These are phyloP conservation scores for Cromileptes altivelis DNA, from an alignment of 2,113 vertebrate genomes.

Conservation along the genomic window DNA sequence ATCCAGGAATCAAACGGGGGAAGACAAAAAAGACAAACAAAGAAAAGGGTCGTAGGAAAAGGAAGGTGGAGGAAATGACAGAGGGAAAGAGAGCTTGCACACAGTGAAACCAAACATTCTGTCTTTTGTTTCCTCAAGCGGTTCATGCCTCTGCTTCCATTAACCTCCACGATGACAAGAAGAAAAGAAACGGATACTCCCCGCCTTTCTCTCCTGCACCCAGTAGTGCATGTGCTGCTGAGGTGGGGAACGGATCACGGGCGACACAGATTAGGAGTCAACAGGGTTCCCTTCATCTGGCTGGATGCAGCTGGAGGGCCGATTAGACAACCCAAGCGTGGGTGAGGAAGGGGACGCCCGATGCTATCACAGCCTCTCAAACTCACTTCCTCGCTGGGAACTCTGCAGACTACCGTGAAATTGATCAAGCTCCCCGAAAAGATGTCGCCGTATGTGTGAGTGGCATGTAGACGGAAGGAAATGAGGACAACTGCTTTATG, in stretches of 20 bases:
- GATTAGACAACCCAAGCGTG: constrained; percentile 71
- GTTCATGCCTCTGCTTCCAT: constrained; percentile 72
- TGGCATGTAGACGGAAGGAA: constrained; percentile 51
- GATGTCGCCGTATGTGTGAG: constrained; percentile 49
- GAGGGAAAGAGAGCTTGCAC: constrained; percentile 45
- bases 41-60: constrained; percentile 4
- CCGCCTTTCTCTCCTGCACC: constrained; percentile 40
- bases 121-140: constrained; percentile 73
- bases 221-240: constrained; percentile 51
- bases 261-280: constrained; percentile 78
- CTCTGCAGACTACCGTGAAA: constrained; percentile 74
- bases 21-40: constrained; percentile 20
- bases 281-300: constrained; percentile 74
- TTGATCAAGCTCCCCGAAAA: constrained; percentile 70
- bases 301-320: constrained; percentile 73
- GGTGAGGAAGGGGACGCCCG: constrained; percentile 63
- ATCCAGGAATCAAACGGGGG: constrained; percentile 26
- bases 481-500: constrained; percentile 44
- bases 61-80: constrained; percentile 46
- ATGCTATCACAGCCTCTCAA: constrained; percentile 71
- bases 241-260: constrained; percentile 71
- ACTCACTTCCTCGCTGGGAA: constrained; percentile 71
- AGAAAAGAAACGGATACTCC: constrained; percentile 68
- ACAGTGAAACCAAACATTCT: constrained; percentile 70
- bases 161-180: constrained; percentile 72